phyloP scores from a whole-genome alignment of 2,888 invertebrate genomes.

The Heterodera filipjevi region DNA sequence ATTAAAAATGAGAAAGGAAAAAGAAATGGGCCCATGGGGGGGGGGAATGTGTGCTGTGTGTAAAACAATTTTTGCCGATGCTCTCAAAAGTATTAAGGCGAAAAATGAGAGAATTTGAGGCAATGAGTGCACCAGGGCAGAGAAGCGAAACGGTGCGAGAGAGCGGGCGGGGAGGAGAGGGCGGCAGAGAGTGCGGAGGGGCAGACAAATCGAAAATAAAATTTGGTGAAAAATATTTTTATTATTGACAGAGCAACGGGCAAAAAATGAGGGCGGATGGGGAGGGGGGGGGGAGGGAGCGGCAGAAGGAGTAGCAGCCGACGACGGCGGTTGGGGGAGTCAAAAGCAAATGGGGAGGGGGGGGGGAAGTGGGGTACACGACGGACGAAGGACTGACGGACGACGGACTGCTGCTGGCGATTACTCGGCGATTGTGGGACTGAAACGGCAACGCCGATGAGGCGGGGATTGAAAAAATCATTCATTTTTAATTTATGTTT shows the following conservation, averaged over 20 bases:
- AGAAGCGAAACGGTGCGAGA: neutral
- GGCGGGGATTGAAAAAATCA: too few relatives aligned
- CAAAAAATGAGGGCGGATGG: neutral
- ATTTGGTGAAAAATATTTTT: conserved; percentile 11
- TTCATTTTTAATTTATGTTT: neutral
- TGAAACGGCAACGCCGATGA: neutral
- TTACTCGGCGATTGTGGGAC: neutral
- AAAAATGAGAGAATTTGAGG: conserved; percentile 12
- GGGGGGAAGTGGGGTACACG: neutral
- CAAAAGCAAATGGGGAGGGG: neutral
- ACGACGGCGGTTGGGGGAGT: neutral
- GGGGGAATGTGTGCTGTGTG: neutral
- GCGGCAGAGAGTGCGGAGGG: neutral
- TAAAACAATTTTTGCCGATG: conserved; percentile 12
- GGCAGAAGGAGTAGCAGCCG: too few relatives aligned
- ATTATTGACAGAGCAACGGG: conserved; percentile 12
- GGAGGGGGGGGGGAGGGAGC: neutral
- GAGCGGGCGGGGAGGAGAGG: neutral
- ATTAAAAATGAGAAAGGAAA: neutral
- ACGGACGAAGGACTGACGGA: neutral
- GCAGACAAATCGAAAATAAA: conserved; percentile 10
- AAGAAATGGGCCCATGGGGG: conserved; percentile 9
- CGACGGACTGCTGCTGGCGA: neutral
- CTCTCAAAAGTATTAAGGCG: conserved; percentile 12
- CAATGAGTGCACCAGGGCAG: neutral